Evolutionary conservation across 2,888 invertebrate genomes (phyloP).

Genomic region (Drosophila atroscutellata): DNA sequence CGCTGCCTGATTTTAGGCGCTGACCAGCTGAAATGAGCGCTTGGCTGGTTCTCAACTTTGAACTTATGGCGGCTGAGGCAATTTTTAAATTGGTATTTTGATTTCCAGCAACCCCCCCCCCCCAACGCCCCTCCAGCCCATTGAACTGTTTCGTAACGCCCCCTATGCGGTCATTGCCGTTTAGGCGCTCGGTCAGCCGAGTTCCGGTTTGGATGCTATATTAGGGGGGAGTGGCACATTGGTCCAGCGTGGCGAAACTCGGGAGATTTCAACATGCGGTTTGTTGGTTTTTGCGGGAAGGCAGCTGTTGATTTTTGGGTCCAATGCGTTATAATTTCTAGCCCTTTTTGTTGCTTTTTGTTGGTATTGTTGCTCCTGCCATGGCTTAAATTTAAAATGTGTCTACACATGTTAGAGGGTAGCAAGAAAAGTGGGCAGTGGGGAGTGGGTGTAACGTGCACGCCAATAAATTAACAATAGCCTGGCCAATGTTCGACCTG

Average conservation of each 20-base stretch:
- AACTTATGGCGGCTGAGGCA: constrained; percentile 73
- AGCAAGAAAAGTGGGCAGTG: background rate
- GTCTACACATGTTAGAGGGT: constrained; percentile 63
- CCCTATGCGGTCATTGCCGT: constrained; percentile 73
- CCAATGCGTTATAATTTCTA: constrained; percentile 78
- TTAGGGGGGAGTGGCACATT: constrained; percentile 4
- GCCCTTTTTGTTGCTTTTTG: constrained; percentile 32
- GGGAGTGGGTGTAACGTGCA: constrained; percentile 30
- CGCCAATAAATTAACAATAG: constrained; percentile 76
- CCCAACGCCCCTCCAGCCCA: background rate
- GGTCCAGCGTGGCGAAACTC: constrained; percentile 18
- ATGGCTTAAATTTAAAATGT: constrained; percentile 73
- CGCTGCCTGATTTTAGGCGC: constrained; percentile 51
- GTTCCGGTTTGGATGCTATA: constrained; percentile 47
- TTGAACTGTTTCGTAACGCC: constrained; percentile 10
- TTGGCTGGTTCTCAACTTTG: constrained; percentile 70
- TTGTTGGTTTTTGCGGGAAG: constrained; percentile 76
- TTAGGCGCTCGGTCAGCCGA: constrained; percentile 73
- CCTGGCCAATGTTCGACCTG: constrained; percentile 47
- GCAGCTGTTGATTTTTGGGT: constrained; percentile 78
- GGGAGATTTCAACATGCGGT: constrained; percentile 68
- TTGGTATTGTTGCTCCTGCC: constrained; percentile 44
- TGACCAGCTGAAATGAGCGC: constrained; percentile 44
- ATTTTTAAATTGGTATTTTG: constrained; percentile 75
- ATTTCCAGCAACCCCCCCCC: constrained; percentile 40